Percentiles rank a stretch among this genome's conserved stretches.
Conservation (phyloP, 2,113 vertebrate genomes). For the Galeopterus variegatus region DNA sequence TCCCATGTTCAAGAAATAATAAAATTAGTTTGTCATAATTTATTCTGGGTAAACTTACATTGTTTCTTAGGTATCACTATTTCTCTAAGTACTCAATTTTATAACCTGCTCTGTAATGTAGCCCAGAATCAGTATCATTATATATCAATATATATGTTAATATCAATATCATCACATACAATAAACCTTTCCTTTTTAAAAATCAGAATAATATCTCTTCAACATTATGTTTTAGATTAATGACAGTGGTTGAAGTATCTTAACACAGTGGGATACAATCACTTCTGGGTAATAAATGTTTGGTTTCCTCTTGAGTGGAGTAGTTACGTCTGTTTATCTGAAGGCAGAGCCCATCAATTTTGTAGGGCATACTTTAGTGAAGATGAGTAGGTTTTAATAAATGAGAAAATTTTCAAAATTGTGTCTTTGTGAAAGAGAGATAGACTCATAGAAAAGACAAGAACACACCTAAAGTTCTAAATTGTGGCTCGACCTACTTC, state of each 20-base stretch:
- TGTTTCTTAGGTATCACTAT: not conserved
- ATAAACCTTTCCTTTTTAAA: not conserved
- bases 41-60: not conserved
- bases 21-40: not conserved
- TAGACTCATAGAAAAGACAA: not conserved
- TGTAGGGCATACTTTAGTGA: not conserved
- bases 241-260: not conserved
- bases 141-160: too few species aligned
- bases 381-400: not conserved
- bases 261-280: not conserved
- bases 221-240: not conserved
- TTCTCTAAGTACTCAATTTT: conserved; percentile 17
- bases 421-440: not conserved
- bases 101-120: not conserved
- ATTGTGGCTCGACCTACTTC: not conserved
- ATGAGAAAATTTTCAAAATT: not conserved
- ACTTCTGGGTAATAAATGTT: not conserved
- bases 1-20: not conserved
- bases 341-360: not conserved
- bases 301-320: not conserved
- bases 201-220: not conserved
- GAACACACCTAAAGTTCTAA: not conserved
- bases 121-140: not conserved
- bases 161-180: not conserved
- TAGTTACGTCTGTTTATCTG: not conserved